These are phyloP conservation scores for Macrotrachela quadricornifera DNA, from an alignment of 1,140 invertebrate species.

Conservation along the genomic window DNA sequence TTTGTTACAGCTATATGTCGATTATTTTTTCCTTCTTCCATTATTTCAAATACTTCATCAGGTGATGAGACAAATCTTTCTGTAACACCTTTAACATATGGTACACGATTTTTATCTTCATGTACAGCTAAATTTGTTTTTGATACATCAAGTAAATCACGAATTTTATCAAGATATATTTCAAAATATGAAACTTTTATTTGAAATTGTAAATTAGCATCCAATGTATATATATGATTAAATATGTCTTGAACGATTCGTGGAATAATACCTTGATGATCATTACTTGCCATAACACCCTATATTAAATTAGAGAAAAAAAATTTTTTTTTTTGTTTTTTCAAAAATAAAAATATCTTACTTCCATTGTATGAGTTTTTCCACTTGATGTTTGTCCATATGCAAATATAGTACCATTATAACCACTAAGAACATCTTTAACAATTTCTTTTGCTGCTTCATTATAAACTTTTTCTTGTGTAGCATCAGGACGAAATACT, in stretches of 20 bases:
- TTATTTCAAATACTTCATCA: constrained; percentile 95
- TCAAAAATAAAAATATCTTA: constrained; percentile 24
- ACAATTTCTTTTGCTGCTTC: constrained; percentile 12
- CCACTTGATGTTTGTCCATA: constrained; percentile 98
- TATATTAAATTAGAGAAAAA: no score
- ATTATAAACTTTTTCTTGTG: constrained; percentile 72
- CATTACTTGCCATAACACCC: constrained; percentile 74
- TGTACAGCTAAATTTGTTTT: constrained; percentile 97
- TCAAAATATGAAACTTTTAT: constrained; percentile 99
- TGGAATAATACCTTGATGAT: constrained; percentile 90
- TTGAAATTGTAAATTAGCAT: constrained; percentile 86
- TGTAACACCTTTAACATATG: constrained; percentile 95
- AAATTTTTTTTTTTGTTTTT: no score
- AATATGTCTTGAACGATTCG: constrained; percentile 98
- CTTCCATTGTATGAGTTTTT: constrained; percentile 98
- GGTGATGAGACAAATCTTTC: constrained; percentile 95
- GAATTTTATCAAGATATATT: constrained; percentile 99
- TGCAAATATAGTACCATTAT: constrained; percentile 99
- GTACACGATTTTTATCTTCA: constrained; percentile 96
- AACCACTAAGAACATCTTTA: constrained; percentile 76
- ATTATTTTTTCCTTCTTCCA: constrained; percentile 97
- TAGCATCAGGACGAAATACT: constrained; percentile 90
- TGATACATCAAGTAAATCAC: constrained; percentile 87
- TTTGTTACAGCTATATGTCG: constrained; percentile 98
- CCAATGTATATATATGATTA: constrained; percentile 98